phyloP scores from a whole-genome alignment of 2,888 invertebrate species.

The Lysandra coridon region DNA sequence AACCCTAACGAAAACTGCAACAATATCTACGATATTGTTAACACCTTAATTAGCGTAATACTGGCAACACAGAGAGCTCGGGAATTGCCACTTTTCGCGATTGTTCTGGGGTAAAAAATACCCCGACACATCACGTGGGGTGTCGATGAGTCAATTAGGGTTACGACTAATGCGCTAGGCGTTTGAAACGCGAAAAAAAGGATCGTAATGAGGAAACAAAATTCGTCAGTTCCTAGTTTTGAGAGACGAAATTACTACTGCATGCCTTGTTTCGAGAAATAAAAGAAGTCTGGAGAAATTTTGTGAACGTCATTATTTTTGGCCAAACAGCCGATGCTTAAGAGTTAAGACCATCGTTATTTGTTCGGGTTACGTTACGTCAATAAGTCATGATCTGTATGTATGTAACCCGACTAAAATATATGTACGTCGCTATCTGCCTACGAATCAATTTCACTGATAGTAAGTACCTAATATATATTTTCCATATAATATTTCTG shows the following conservation, averaged over 20 bases:
- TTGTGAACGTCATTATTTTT: background rate
- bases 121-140: slow-evolving; percentile 49
- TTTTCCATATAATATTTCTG: background rate
- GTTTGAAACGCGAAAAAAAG: slow-evolving; percentile 1
- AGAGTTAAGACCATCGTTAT: background rate
- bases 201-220: slow-evolving; percentile 4
- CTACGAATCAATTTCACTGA: too few relatives aligned
- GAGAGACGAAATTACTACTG: background rate
- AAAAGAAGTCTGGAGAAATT: background rate
- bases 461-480: too few relatives aligned
- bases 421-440: too few relatives aligned
- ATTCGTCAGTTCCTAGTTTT: slow-evolving; percentile 11
- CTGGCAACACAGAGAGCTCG: slow-evolving; percentile 55
- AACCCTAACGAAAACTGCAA: slow-evolving; percentile 48
- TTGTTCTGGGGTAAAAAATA: slow-evolving; percentile 50
- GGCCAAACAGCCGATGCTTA: background rate
- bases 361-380: too few relatives aligned
- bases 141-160: slow-evolving; percentile 59
- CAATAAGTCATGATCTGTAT: too few relatives aligned
- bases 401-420: too few relatives aligned
- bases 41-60: slow-evolving; percentile 64
- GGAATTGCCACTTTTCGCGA: slow-evolving; percentile 62
- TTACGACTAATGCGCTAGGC: slow-evolving; percentile 38
- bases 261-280: background rate
- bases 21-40: slow-evolving; percentile 46